Base-by-base conservation (phyloP, 2,113 vertebrate genomes). In the Lasiurus borealis region DNA sequence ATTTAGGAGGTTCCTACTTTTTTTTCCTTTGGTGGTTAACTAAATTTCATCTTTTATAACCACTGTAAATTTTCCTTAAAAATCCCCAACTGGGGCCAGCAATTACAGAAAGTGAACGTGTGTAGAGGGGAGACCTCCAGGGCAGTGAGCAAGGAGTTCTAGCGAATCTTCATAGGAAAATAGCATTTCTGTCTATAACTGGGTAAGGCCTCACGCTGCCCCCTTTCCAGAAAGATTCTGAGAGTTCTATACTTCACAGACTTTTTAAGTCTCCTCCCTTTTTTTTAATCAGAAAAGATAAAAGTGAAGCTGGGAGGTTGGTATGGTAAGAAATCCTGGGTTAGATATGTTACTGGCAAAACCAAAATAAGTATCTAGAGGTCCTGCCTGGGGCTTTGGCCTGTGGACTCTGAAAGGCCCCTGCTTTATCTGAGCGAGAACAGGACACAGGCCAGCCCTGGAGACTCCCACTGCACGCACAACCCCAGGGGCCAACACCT, bases 1-100 rank as follows among this genome's bases (percentile, higher is more conserved):
- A 96, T 77, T 97, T 88, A 91, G 82, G 85, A 92, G 88, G 46
- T 77, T 96, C 81, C 90, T 78, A 96, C 85, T 93, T 82, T 85
- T 91, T 50, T 40, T 48, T 10, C 52, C 52, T 87, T 81, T 92
- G 82, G 85, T 93, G 93, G 95, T 94, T 96, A 94, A 95, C 93
- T 92, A 83, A 94, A 95, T 94, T 96, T 95, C 95, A 96, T 83
- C 83, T 95, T 97, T 89, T 19, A 76, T 77, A 97, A 96, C 87
- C 48, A 31, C 88, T 46, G 82, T 90, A 92, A 66, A 94, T 94
- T 95, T 94, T 84, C 85, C 90, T 40, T 77, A 96, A 85, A 85
- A 90, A 90, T 88, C 85, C 44, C 64, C 72, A 88, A 13, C 1
- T 69, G 59, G 64, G 85, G 52, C 96, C 87, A 89, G 80, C 44